Conservation (phyloP, 1,140 invertebrate species). For the Drosophila busckii region DNA sequence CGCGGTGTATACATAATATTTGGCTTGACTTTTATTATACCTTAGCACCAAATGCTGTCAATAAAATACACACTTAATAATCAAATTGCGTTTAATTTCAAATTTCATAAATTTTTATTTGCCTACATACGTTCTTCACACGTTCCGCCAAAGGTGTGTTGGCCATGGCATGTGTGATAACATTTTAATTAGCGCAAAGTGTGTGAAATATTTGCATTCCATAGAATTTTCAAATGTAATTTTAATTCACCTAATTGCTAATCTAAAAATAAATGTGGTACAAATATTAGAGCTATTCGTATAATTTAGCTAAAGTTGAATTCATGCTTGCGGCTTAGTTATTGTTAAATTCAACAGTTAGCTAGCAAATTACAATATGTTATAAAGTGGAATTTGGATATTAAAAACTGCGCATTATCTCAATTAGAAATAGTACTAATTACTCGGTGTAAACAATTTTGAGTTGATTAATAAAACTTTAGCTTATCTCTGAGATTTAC, state of each 20-base stretch:
- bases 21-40: conserved; percentile 61
- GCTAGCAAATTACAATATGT: too few relatives aligned
- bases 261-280: too few relatives aligned
- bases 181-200: conserved; percentile 49
- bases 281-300: too few relatives aligned
- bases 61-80: conserved; percentile 59
- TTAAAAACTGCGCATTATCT: too few relatives aligned
- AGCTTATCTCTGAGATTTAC: too few relatives aligned
- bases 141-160: conserved; percentile 49
- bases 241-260: not conserved
- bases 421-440: too few relatives aligned
- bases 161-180: conserved; percentile 38
- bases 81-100: conserved; percentile 73
- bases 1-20: conserved; percentile 62
- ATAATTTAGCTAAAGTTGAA: too few relatives aligned
- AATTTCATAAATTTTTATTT: conserved; percentile 66
- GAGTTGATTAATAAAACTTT: too few relatives aligned
- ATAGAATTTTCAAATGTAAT: not conserved
- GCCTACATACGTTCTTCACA: conserved; percentile 23
- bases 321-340: too few relatives aligned
- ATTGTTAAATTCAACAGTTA: too few relatives aligned
- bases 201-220: not conserved
- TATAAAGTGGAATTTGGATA: too few relatives aligned
- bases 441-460: too few relatives aligned
- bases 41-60: conserved; percentile 47